These are phyloP conservation scores for Cladopsammia gracilis DNA, from an alignment of 64 coral and sea anemone genomes.

Conservation along the genomic window DNA sequence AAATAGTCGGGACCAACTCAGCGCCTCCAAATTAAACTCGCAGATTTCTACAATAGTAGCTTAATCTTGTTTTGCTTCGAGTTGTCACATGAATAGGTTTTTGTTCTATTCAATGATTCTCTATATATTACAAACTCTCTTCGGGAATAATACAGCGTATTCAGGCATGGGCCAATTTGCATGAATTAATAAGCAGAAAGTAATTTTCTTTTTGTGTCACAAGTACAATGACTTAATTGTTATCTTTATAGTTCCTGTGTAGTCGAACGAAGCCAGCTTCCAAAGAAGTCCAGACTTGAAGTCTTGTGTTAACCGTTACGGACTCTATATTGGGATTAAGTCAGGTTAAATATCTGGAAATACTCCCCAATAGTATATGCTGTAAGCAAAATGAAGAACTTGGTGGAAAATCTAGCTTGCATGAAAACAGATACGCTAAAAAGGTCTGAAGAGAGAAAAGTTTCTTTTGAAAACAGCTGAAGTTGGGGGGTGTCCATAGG, in stretches of 20 bases:
- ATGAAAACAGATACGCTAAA: conserved; percentile 38
- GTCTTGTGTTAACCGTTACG: no score
- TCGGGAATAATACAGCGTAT: not conserved
- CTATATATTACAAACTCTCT: not conserved
- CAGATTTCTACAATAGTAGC: not conserved
- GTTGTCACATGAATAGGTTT: not conserved
- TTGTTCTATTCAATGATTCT: not conserved
- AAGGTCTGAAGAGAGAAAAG: not conserved
- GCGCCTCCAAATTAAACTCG: not conserved
- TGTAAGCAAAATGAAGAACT: not conserved
- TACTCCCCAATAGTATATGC: not conserved
- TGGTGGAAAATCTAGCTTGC: not conserved
- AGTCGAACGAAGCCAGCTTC: no score
- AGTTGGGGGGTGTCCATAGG: not conserved
- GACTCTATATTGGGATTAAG: not conserved
- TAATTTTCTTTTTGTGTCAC: not conserved
- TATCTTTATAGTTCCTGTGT: not conserved
- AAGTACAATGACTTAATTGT: conserved; percentile 32
- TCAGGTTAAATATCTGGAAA: not conserved
- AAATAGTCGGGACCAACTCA: not conserved
- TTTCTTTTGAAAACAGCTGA: conserved; percentile 28
- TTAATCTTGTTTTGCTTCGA: not conserved
- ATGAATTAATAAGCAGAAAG: conserved; percentile 19
- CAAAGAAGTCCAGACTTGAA: no score
- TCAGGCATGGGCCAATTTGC: not conserved